A percentile compares a stretch with the other conserved stretches of the same genome.
These are phyloP conservation scores for Spialia ferax DNA, from an alignment of 2,888 invertebrate species.

Conservation along the genomic window DNA sequence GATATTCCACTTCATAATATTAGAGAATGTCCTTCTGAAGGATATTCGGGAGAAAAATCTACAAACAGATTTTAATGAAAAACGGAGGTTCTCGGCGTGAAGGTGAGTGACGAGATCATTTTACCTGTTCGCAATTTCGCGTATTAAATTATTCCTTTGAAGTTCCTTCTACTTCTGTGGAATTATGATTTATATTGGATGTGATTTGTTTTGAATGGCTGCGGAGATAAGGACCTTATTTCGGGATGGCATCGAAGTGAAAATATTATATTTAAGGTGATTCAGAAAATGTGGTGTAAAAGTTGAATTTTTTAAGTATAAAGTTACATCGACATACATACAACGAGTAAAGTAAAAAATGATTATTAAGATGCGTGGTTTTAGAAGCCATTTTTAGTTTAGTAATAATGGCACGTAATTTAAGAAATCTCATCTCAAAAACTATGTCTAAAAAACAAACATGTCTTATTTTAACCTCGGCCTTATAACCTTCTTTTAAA, in stretches of 20 bases:
- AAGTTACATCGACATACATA: too few relatives aligned
- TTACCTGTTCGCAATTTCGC: constrained; percentile 18
- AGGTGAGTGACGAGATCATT: constrained; percentile 23
- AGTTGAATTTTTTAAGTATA: too few relatives aligned
- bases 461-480: too few relatives aligned
- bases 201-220: constrained; percentile 14
- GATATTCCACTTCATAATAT: constrained; percentile 12
- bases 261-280: background rate
- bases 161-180: background rate
- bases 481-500: too few relatives aligned
- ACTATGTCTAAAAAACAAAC: too few relatives aligned
- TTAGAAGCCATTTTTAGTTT: too few relatives aligned
- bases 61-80: constrained; percentile 23
- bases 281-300: background rate
- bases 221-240: background rate
- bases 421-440: too few relatives aligned
- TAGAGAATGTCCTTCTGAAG: constrained; percentile 19
- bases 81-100: constrained; percentile 2
- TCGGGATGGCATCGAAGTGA: background rate
- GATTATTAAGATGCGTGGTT: too few relatives aligned
- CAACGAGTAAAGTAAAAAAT: too few relatives aligned
- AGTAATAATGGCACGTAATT: too few relatives aligned
- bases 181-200: constrained; percentile 21
- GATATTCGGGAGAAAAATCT: constrained; percentile 15
- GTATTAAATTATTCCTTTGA: constrained; percentile 24